Percentiles rank a stretch among this genome's conserved stretches.
These are phyloP conservation scores for Beris chalybata DNA, from an alignment of 2,888 invertebrate genomes.

Conservation along the genomic window DNA sequence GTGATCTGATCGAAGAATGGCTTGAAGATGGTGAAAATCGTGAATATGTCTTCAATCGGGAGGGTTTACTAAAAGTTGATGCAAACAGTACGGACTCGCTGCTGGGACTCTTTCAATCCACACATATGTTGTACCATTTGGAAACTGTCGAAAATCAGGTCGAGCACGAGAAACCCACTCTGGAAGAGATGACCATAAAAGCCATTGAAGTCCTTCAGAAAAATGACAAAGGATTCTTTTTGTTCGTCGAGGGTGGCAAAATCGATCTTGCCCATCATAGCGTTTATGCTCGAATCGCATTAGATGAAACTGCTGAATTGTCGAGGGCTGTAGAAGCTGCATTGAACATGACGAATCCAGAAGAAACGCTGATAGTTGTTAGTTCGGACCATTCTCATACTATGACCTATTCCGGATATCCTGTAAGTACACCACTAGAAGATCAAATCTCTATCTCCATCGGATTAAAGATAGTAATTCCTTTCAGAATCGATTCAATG, in stretches of 20 bases:
- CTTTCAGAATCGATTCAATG: constrained; percentile 43
- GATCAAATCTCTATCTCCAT: no score
- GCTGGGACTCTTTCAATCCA: constrained; percentile 67
- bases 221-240: constrained; percentile 70
- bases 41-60: constrained; percentile 59
- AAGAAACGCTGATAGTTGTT: constrained; percentile 79
- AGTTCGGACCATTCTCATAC: constrained; percentile 82
- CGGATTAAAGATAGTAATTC: no score
- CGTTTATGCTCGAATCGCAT: constrained; percentile 49
- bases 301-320: constrained; percentile 64
- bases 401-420: constrained; percentile 74
- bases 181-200: constrained; percentile 79
- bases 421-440: constrained; percentile 44
- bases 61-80: constrained; percentile 56
- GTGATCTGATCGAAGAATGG: constrained; percentile 71
- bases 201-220: constrained; percentile 72
- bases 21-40: constrained; percentile 41
- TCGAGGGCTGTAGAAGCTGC: constrained; percentile 71
- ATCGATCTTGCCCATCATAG: constrained; percentile 54
- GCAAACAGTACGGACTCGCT: constrained; percentile 60
- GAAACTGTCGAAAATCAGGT: constrained; percentile 53
- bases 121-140: constrained; percentile 71
- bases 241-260: constrained; percentile 72
- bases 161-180: constrained; percentile 58
- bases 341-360: constrained; percentile 60